These are phyloP conservation scores for Steatornis caripensis DNA, from an alignment of 2,113 vertebrate genomes.

Conservation along the genomic window DNA sequence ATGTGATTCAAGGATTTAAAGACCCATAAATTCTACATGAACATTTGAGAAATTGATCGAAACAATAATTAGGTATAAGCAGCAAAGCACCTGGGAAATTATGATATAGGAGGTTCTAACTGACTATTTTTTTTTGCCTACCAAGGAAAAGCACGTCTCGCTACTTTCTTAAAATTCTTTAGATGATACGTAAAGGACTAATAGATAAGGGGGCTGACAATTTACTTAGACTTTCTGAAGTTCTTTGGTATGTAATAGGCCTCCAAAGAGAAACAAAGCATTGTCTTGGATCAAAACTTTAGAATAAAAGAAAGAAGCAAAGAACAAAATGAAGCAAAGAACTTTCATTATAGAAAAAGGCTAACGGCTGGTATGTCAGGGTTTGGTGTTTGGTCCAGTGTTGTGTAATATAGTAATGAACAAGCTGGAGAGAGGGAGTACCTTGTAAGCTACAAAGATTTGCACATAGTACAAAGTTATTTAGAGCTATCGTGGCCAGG, in stretches of 20 bases:
- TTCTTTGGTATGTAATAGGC: not conserved
- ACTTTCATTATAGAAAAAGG: not conserved
- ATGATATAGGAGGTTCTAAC: not conserved
- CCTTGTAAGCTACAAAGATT: not conserved
- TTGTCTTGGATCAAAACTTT: not conserved
- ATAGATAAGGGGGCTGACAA: not conserved
- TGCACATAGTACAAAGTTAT: not conserved
- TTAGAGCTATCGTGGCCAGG: rapidly evolving
- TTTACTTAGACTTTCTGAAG: not conserved
- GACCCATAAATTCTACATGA: conserved; percentile 3
- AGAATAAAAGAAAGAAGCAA: not conserved
- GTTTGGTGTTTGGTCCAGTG: not conserved
- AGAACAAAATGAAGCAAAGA: not conserved
- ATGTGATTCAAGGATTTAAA: conserved; percentile 10
- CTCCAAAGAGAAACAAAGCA: not conserved
- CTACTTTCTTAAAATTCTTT: not conserved
- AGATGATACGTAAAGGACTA: not conserved
- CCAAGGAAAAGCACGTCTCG: not conserved
- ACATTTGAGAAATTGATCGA: conserved; percentile 35
- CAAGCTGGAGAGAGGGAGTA: not conserved
- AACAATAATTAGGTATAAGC: conserved; percentile 15
- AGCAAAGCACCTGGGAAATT: conserved; percentile 8
- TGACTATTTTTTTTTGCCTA: not conserved
- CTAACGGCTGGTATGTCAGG: not conserved
- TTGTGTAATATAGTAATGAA: not conserved